Evolutionary conservation across 2,797 vertebrate genomes (phyloP).

Genomic region (Phataginus tetradactyla): DNA sequence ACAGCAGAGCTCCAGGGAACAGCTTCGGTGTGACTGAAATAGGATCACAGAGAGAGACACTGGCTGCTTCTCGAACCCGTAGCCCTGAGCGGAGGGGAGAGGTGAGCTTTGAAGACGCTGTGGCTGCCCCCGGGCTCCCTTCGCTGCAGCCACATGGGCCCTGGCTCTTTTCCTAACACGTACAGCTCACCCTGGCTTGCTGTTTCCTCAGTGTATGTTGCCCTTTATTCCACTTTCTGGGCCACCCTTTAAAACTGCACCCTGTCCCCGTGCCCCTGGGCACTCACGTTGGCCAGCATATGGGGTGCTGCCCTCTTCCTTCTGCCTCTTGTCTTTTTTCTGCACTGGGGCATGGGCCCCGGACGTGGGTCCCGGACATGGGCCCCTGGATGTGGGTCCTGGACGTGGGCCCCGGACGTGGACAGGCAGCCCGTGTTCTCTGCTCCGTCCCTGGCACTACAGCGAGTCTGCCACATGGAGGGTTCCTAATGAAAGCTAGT

Average conservation of each 20-base stretch:
- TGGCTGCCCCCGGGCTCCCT: background rate
- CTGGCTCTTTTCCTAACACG: background rate
- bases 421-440: no score
- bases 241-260: background rate
- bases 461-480: no score
- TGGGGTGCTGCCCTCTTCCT: background rate
- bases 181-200: background rate
- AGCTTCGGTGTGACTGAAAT: background rate
- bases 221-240: background rate
- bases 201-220: background rate
- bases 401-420: no score
- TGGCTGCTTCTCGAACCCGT: background rate
- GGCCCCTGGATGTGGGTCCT: background rate
- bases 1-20: background rate
- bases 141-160: accelerated
- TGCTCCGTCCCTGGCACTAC: background rate
- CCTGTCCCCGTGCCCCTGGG: background rate
- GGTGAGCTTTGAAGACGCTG: background rate
- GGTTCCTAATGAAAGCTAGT: accelerated
- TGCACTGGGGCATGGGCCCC: background rate
- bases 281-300: background rate
- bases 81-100: background rate
- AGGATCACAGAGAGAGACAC: background rate
- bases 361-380: no score
- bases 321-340: background rate